Evolutionary conservation across 2,113 vertebrate genomes (phyloP), one percentile per base, ranked within the genome.

Genomic region (Alectura lathami): DNA sequence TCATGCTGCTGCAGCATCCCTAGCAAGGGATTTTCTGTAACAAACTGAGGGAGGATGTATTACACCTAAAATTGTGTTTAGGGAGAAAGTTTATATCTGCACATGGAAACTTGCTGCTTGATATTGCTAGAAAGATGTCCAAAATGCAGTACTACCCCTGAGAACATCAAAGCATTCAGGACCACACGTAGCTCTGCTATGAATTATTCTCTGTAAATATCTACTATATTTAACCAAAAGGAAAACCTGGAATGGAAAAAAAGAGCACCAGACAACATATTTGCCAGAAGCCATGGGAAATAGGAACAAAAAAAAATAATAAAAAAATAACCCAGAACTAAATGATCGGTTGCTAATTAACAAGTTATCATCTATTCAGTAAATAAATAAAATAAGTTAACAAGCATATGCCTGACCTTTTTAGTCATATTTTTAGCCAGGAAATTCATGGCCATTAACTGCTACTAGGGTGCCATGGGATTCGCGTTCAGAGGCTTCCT

Each of bases 401-500:
- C 69, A 66, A 76, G 43, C 80, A 81, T 51, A 32, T 34, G 30
- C 40, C 36, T 84, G 85, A 76, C 64, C 73, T 94, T 94, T 95
- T 95, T 0, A 84, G 60, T 73, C 69, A 47, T 69, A 92, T 93
- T 86, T 94, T 78, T 57, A 92, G 59, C 90, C 83, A 90, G 78
- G 63, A 79, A 86, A 95, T 59, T 67, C 93, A 93, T 34, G 86
- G 88, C 94, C 89, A 95, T 97, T 89, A 89, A 88, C 88, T 93
- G 94, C 83, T 94, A 67, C 82, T 85, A 83, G 88, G 84, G 83
- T 89, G 92, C 85, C 89, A 50, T 40, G 72, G 93, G 82, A 95
- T 92, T 96, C 4, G 43, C 93, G 89, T 91, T 97, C 79, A 70
- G 96, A 97, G 88, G 83, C 93, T 83, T 96, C 83, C 95, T 96